These are phyloP conservation scores for Poecilia velifera DNA, from an alignment of 2,797 vertebrate species.

Conservation along the genomic window DNA sequence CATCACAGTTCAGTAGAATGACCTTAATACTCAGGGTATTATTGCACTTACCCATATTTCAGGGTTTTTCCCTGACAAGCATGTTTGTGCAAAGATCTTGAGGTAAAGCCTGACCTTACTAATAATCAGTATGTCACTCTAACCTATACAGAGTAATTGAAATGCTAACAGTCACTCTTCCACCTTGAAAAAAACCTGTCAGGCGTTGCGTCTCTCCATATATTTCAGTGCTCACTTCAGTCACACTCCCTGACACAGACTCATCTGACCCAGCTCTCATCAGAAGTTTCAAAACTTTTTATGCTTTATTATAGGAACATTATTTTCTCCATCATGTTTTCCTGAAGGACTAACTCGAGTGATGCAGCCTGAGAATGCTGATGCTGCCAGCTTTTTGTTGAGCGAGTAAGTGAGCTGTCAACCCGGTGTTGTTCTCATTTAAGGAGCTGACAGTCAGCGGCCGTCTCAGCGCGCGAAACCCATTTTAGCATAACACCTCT, in stretches of 20 bases:
- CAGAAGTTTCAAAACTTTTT: constrained; percentile 23
- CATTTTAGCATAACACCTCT: constrained; percentile 61
- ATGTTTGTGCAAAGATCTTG: constrained; percentile 7
- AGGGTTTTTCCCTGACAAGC: constrained; percentile 35
- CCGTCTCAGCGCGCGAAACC: constrained; percentile 54
- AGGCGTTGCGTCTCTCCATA: neutral
- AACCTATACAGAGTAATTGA: constrained; percentile 29
- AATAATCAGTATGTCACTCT: constrained; percentile 30
- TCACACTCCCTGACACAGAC: constrained; percentile 2
- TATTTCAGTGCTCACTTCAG: constrained; percentile 14
- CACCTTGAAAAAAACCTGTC: constrained; percentile 3
- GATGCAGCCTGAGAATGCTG: constrained; percentile 32
- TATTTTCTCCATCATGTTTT: constrained; percentile 51
- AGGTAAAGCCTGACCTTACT: constrained; percentile 35
- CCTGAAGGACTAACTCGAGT: constrained; percentile 26
- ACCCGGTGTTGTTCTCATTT: constrained; percentile 71
- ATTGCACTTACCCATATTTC: constrained; percentile 27
- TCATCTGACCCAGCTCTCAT: constrained; percentile 12
- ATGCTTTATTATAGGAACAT: constrained; percentile 38
- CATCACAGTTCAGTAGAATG: constrained; percentile 10
- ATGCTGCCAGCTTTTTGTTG: constrained; percentile 52
- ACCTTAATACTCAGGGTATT: constrained; percentile 17
- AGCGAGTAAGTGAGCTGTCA: constrained; percentile 67
- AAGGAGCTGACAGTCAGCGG: constrained; percentile 63
- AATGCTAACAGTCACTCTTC: constrained; percentile 29